These are phyloP conservation scores for Alaudala cheleensis DNA, from an alignment of 2,113 vertebrate genomes.

Conservation along the genomic window DNA sequence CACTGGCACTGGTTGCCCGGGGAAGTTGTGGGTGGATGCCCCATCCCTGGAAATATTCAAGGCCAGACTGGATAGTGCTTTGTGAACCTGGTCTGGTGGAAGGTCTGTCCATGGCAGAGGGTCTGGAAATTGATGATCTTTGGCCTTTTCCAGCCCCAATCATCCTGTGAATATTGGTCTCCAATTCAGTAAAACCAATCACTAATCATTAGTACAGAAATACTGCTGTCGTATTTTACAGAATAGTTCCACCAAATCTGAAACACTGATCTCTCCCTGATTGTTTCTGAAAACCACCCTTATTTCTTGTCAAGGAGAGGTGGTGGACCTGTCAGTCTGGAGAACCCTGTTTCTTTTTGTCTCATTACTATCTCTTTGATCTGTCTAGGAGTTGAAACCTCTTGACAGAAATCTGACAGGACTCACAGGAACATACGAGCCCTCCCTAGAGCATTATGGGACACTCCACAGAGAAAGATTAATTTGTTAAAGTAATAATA, in stretches of 20 bases:
- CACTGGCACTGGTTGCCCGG: background rate
- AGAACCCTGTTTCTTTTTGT: background rate
- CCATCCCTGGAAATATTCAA: background rate
- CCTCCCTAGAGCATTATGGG: background rate
- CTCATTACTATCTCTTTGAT: background rate
- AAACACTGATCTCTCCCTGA: background rate
- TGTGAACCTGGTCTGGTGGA: background rate
- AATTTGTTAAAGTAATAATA: conserved; percentile 22
- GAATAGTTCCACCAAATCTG: background rate
- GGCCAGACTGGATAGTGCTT: background rate
- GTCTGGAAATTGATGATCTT: background rate
- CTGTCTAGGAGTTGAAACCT: background rate
- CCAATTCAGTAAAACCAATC: background rate
- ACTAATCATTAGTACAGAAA: background rate
- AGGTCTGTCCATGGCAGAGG: background rate
- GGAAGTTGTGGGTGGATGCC: background rate
- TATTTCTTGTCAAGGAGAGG: background rate
- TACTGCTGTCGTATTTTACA: background rate
- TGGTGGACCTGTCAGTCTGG: background rate
- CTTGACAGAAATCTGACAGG: background rate
- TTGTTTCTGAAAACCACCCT: background rate
- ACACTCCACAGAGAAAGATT: background rate
- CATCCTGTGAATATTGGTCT: background rate
- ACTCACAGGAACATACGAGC: fast-evolving
- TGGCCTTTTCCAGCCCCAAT: background rate